Base-by-base conservation (phyloP, 2,113 vertebrate species). In the Grammomys dolichurus region DNA sequence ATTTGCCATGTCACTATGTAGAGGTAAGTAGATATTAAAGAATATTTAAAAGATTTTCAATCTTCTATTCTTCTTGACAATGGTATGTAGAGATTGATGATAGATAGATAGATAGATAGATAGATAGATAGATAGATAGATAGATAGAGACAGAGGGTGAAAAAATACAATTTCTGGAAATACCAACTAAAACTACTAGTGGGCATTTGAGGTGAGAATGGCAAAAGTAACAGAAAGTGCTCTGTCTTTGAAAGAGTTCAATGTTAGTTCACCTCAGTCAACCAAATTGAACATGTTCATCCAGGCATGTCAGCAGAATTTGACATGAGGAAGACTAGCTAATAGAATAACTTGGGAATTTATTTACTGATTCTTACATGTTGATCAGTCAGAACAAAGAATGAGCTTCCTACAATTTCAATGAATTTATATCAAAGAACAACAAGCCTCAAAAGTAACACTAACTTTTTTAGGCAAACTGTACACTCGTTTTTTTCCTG, bases 311-410 rank as follows among this genome's bases (percentile, higher is more conserved):
- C 28, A 73, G 36, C 69, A 75, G 19, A 75, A 80, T 33, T 19
- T 11, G 24, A 65, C 58, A 80, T 1, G 5, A 33, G 13, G 58
- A 67, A 48, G 36, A 48, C 8, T 72, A 65, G 8, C 43, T 85
- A 58, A 40, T 20, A 76, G 76, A 77, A 48, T 1, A 72, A 5
- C 13, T 86, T 14, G 54, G 28, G 33, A 88, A 88, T n/a, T 69
- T 90, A 65, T 33, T 82, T 36, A 80, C 31, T 89, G 33, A 75
- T 75, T 95, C 91, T 82, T 78, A 70, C 70, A 85, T 43, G 73
- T 63, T 63, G 58, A 92, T 40, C 6, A 28, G 73, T 81, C 14
- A 86, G 17, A 75, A 5, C 24, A 90, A 14, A 4, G 19, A 36
- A 56, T 70, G 48, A 14, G 2, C 56, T 88, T 96, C 65, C 48